Conservation (phyloP, 2,113 vertebrate species). For the Prinia subflava region DNA sequence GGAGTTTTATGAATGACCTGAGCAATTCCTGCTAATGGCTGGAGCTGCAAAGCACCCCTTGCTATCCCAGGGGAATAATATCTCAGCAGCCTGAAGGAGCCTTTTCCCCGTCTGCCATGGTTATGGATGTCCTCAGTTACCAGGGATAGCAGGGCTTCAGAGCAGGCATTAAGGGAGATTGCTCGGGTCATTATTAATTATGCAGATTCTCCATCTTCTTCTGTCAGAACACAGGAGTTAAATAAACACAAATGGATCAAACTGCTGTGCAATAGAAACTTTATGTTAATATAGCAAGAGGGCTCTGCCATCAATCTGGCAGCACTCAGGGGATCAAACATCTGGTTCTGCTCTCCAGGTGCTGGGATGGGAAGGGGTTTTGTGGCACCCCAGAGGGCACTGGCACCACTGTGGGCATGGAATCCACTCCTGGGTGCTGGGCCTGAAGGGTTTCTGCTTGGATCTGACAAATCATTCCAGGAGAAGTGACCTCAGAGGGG, state of each 20-base stretch:
- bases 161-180: constrained; percentile 70
- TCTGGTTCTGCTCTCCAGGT: not conserved
- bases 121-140: constrained; percentile 72
- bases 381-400: not conserved
- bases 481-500: not conserved
- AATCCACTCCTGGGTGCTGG: not conserved
- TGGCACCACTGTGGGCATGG: not conserved
- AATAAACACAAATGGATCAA: constrained; percentile 77
- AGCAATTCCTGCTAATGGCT: constrained; percentile 69
- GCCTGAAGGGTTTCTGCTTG: not conserved
- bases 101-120: constrained; percentile 70
- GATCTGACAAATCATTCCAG: not conserved
- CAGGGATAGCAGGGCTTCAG: constrained; percentile 65
- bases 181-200: constrained; percentile 78
- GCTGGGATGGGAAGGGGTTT: not conserved
- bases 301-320: constrained; percentile 38
- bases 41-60: constrained; percentile 49
- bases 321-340: not conserved
- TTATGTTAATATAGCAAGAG: constrained; percentile 24
- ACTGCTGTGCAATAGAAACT: constrained; percentile 57
- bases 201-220: constrained; percentile 74
- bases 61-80: constrained; percentile 66
- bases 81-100: constrained; percentile 46
- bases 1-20: constrained; percentile 66
- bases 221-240: constrained; percentile 67